Evolutionary conservation across 2,113 vertebrate genomes (phyloP).

Genomic region (Raphicerus campestris): DNA sequence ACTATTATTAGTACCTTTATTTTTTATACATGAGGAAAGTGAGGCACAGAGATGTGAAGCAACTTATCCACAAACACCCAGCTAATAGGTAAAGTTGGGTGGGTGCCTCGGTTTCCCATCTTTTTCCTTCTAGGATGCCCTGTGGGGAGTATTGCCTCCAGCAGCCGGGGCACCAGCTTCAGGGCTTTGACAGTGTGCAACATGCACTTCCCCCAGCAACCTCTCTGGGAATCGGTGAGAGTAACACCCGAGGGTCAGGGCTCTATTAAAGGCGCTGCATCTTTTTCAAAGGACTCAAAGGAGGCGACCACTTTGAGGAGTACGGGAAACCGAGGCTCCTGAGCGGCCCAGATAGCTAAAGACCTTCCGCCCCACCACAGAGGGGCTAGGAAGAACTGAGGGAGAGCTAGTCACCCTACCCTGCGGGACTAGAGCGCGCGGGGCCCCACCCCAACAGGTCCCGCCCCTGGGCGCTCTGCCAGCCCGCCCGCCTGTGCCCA

Average conservation of each 20-base stretch:
- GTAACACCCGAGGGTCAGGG: background rate
- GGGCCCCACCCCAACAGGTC: conserved; percentile 45
- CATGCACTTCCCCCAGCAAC: conserved; percentile 41
- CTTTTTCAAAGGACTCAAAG: conserved; percentile 47
- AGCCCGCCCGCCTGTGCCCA: conserved; percentile 37
- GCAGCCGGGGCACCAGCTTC: background rate
- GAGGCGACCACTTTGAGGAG: background rate
- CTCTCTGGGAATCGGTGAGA: background rate
- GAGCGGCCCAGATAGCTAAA: background rate
- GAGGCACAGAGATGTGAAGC: conserved; percentile 1
- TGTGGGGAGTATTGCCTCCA: background rate
- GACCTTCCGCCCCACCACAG: background rate
- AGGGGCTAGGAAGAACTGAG: conserved; percentile 10
- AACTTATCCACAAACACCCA: background rate
- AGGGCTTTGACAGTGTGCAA: background rate
- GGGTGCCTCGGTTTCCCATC: background rate
- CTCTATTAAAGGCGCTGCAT: conserved; percentile 52
- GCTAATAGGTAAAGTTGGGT: background rate
- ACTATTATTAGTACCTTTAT: conserved; percentile 5
- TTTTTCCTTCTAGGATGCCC: background rate
- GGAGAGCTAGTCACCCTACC: background rate
- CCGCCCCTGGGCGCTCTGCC: conserved; percentile 41
- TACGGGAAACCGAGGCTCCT: background rate
- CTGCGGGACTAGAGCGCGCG: background rate
- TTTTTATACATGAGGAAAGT: conserved; percentile 41